Conservation (phyloP, 2,113 vertebrate species). For the Syrmaticus mikado region DNA sequence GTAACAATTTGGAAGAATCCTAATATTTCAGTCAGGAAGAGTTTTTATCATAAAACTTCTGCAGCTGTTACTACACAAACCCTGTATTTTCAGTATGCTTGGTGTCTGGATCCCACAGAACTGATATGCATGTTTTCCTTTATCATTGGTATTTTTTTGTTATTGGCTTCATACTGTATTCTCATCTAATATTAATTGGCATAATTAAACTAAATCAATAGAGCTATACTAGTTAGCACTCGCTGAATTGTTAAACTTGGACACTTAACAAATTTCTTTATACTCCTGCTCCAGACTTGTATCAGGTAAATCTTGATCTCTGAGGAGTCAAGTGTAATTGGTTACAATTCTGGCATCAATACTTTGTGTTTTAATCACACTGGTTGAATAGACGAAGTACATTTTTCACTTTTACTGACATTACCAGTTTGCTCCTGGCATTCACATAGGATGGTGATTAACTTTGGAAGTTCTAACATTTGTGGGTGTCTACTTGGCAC, state of each 20-base stretch:
- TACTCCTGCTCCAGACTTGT: background rate
- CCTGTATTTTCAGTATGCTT: background rate
- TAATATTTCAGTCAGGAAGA: background rate
- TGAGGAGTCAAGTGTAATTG: background rate
- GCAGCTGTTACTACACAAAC: background rate
- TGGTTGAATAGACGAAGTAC: background rate
- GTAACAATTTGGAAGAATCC: background rate
- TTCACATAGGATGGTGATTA: background rate
- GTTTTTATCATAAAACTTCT: background rate
- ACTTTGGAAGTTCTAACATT: background rate
- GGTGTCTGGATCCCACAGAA: background rate
- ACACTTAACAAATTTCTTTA: background rate
- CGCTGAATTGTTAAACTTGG: background rate
- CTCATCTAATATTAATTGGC: background rate
- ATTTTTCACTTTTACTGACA: background rate
- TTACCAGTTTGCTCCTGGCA: background rate
- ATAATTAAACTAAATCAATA: background rate
- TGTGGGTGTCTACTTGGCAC: background rate
- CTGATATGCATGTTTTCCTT: background rate
- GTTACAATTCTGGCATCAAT: background rate
- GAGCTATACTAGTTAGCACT: background rate
- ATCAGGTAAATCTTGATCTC: background rate
- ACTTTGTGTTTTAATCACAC: background rate
- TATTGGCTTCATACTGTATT: background rate
- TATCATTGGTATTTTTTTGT: background rate